phyloP scores from a whole-genome alignment of 2,113 vertebrate species.

The Gallinago media region DNA sequence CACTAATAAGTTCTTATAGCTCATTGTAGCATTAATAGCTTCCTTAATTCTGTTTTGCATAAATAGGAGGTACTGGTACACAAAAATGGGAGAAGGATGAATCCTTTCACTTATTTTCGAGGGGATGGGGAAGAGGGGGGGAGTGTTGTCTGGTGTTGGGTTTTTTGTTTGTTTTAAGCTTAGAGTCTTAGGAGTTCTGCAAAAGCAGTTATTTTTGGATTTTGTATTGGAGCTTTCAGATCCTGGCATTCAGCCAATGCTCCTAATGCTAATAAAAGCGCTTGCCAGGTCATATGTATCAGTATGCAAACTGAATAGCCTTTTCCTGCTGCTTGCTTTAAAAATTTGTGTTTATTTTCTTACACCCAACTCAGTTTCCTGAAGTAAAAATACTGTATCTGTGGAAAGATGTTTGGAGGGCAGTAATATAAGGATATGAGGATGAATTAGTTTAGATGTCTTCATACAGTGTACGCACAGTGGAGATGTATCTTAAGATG shows the following conservation, averaged over 20 bases:
- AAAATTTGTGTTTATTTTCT: background rate
- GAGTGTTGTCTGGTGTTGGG: fast-evolving
- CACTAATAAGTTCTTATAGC: background rate
- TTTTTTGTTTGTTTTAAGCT: background rate
- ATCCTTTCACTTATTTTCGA: background rate
- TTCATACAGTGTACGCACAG: background rate
- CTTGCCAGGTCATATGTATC: background rate
- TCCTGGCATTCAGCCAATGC: background rate
- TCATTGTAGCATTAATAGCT: background rate
- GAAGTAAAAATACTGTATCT: background rate
- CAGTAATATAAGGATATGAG: background rate
- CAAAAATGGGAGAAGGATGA: background rate
- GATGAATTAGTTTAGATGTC: background rate
- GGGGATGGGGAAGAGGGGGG: fast-evolving
- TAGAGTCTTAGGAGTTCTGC: background rate
- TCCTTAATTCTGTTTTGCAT: background rate
- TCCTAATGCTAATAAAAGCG: background rate
- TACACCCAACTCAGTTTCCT: background rate
- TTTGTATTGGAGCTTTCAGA: background rate
- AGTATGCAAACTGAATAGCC: background rate
- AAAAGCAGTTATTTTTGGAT: background rate
- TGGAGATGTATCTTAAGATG: background rate
- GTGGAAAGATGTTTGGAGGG: background rate
- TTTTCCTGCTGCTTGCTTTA: background rate
- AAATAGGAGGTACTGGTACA: background rate